Evolutionary conservation across 2,888 invertebrate genomes (phyloP), one percentile per base, ranked within the genome.

Genomic region (Lottia gigantea): DNA sequence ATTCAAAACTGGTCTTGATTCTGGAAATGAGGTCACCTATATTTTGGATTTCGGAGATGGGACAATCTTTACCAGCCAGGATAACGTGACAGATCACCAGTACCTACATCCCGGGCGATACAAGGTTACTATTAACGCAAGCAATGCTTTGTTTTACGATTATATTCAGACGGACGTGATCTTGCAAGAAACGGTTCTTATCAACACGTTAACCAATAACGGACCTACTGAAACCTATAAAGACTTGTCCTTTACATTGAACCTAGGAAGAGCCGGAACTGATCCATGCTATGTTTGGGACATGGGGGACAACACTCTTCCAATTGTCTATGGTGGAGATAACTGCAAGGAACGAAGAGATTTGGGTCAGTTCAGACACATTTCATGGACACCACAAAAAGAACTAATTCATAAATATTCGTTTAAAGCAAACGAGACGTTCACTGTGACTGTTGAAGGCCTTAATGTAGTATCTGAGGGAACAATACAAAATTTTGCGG

Each of bases 181-280:
- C 1, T 47, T 79, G 16, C 67, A 79, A 25, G 74, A 82, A 62
- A 79, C 78, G 26, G 76, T 80, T 31, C 72, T 74, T 14, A 73
- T 78, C n/a, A 72, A 77, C 62, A 74, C 74, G 15, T 64, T 82
- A 40, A 67, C 64, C 15, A 82, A 82, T 67, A 68, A 78, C 65
- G 82, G 82, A 26, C 82, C 82, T 23, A 71, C 74, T n/a, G 77
- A 76, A 26, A 75, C 82, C 0, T 80, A 76, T 69, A 64, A 70
- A 11, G 70, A 67, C 1, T 74, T 81, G n/a, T 71, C 71, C 15
- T 79, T 81, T 72, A 74, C 70, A 7, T 62, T 80, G 45, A 66
- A 73, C 11, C 68, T 82, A 11, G 73, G 74, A 0, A 68, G 76
- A 40, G 71, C 74, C 1, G 82, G 80, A 1, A 80, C 82, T 6